Conservation (phyloP, 2,888 invertebrate species). For the Theodoxus fluviatilis region DNA sequence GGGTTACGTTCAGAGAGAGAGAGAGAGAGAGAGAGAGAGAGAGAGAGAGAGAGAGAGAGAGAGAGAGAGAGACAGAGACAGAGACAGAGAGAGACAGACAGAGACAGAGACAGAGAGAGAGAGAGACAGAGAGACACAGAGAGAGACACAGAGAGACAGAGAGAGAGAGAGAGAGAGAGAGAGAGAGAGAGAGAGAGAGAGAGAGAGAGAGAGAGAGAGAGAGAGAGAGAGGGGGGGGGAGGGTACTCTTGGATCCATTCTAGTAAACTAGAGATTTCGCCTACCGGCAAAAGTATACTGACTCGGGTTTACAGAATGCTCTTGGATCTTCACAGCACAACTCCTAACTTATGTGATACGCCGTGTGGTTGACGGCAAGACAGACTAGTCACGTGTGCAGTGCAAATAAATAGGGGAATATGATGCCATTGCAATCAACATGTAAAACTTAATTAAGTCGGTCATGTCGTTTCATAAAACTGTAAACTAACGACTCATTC, state of each 20-base stretch:
- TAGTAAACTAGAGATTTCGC: background rate
- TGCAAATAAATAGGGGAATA: no score
- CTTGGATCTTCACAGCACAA: no score
- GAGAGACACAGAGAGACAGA: background rate
- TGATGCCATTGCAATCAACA: no score
- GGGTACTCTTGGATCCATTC: background rate
- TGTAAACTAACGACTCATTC: no score
- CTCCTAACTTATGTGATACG: no score
- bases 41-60: no score
- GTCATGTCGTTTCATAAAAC: no score
- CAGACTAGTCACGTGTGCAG: no score
- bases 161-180: background rate
- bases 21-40: no score
- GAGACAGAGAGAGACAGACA: background rate
- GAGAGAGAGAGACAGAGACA: background rate
- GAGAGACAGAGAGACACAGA: background rate
- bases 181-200: conserved; percentile 9
- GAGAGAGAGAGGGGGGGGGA: background rate
- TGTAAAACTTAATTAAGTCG: no score
- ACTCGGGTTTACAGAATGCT: background rate
- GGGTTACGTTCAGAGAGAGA: no score
- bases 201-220: background rate
- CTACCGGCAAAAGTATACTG: background rate
- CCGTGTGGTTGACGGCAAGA: no score
- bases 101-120: conserved; percentile 18